Evolutionary conservation across 2,888 invertebrate genomes (phyloP), one percentile per base, ranked within the genome.

Genomic region (Aspidapion aeneum): DNA sequence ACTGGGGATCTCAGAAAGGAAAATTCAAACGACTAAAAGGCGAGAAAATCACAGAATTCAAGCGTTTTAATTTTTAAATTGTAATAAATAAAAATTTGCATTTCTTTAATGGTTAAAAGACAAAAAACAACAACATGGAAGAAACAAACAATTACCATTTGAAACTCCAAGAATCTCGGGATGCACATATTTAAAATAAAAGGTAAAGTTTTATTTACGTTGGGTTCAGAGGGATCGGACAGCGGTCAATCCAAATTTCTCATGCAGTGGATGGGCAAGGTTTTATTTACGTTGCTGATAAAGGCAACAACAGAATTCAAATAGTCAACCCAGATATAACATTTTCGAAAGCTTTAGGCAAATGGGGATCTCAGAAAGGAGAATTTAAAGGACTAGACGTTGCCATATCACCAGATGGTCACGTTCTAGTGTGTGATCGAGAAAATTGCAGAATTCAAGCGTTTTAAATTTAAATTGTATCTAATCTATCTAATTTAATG

Each of bases 221-320:
- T 99, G 77, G 98, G 98, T 52, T 87, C 88, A 59, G 96, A 98
- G 80, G 99, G 98, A 49, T 90, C 94, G 2, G 94, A 93, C 70
- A 93, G 96, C 73, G 73, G 98, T 57, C 96, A 98, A 80, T 96
- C 99, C 81, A 98, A 98, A 81, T 96, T 96, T 83, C 99, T 98
- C 65, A 91, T 65, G 96, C 97, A 16, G 96, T 98, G 64, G 98
- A 99, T 79, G 96, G 96, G 75, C 96, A 97, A 81, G 98, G 98
- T 48, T 98, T 94, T 83, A 96, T 99, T 74, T 90, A 96, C 73
- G 97, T 99, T n/a, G 98, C 97, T 18, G 98, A 99, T 81, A 96
- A 96, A 35, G 99, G 98, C 65, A 99, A 99, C 83, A 98, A 98
- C 80, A 88, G 98, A 63, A 94, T 99, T 74, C 98, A 98, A 82